A percentile compares a stretch with the other conserved stretches of the same genome.
Evolutionary conservation across 2,113 vertebrate species (phyloP).

Genomic region (Argyrosomus japonicus): DNA sequence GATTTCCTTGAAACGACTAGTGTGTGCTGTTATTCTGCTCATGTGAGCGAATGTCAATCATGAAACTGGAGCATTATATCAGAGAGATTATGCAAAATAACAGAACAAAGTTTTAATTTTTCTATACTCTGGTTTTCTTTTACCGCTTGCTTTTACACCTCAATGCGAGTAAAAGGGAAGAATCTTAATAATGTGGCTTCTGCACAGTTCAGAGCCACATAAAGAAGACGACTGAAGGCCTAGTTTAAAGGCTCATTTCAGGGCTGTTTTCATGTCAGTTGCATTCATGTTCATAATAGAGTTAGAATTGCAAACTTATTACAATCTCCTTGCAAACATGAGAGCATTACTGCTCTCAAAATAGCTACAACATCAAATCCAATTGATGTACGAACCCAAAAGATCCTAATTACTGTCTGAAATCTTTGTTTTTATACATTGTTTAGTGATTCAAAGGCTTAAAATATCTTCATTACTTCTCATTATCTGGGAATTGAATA

Average conservation of each 20-base stretch:
- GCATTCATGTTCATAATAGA: slow-evolving; percentile 33
- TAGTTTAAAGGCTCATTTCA: slow-evolving; percentile 31
- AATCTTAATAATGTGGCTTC: slow-evolving; percentile 13
- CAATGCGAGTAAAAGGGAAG: slow-evolving; percentile 3
- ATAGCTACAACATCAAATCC: neutral
- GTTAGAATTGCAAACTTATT: neutral
- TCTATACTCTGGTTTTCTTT: slow-evolving; percentile 9
- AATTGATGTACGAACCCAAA: neutral
- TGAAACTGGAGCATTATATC: slow-evolving; percentile 47
- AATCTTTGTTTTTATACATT: neutral
- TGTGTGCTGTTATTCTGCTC: neutral
- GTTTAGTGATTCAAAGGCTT: neutral
- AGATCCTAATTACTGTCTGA: neutral
- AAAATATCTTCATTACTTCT: neutral
- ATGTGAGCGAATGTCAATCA: slow-evolving; percentile 32
- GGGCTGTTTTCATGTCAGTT: slow-evolving; percentile 23
- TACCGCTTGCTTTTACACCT: slow-evolving; percentile 16
- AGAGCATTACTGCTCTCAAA: slow-evolving; percentile 5
- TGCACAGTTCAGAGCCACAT: slow-evolving; percentile 24
- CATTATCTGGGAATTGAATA: neutral
- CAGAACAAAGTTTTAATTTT: slow-evolving; percentile 21
- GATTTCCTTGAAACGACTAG: slow-evolving; percentile 33
- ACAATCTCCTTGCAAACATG: neutral
- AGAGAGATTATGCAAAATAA: slow-evolving; percentile 40
- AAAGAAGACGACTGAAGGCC: slow-evolving; percentile 30